Evolutionary conservation across 1,140 invertebrate genomes (phyloP), one percentile per base, ranked within the genome.

Genomic region (Dendroctonus ponderosae): DNA sequence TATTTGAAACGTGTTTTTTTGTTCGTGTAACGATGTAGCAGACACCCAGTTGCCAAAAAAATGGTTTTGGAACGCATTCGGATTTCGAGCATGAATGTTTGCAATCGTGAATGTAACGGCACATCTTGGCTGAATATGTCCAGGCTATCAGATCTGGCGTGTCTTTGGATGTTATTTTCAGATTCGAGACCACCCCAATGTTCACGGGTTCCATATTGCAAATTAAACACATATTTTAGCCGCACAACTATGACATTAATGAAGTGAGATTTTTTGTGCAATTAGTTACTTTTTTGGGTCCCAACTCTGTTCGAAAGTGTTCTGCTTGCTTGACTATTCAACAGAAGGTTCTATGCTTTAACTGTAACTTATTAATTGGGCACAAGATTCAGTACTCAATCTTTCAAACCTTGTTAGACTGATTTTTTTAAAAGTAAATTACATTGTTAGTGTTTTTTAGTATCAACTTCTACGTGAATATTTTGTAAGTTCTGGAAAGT

Each of bases 51-150:
- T 44, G 58, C 43, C 43, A 62, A 62, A n/a, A 51, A 52, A 52
- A 62, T 12, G 15, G 52, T 26, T 8, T 8, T 52, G 50, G 15
- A 41, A 62, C 38, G 7, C 37, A 40, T 52, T 52, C 12, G 9
- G 52, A 54, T 54, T 40, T 54, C 52, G 38, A 15, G 44, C 44
- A 48, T 62, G 41, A 62, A 48, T 62, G 39, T 48, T 26, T 60
- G 58, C 60, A 51, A 26, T 14, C 60, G 15, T 52, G 60, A 62
- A 62, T 62, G 48, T 62, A 62, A 62, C 60, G 48, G 60, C 40
- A 7, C 12, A 40, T 54, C 26, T 38, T 54, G 38, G 52, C 3
- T 38, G 52, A 11, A 26, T 44, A n/a, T 37, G 12, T 50, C 6
- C 15, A 26, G 15, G 14, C 6, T 46, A 52, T 52, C 60, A 52